These are phyloP conservation scores for Colistium nudipinnis DNA, from an alignment of 2,113 vertebrate genomes.

Conservation along the genomic window DNA sequence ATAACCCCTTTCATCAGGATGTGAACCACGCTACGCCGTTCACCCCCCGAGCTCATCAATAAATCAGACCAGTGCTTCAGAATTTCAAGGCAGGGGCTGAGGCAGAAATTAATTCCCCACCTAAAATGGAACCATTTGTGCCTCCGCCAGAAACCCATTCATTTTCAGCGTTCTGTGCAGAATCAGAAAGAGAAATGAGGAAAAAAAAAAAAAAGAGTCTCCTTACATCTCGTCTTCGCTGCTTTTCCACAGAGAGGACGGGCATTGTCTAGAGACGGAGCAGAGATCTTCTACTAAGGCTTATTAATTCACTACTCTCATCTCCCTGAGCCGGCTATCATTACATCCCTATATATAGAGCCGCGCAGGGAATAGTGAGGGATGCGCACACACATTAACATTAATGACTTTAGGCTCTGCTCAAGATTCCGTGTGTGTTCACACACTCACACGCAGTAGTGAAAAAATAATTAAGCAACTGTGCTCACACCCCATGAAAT, in stretches of 20 bases:
- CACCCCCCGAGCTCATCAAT: conserved; percentile 54
- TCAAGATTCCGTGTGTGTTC: conserved; percentile 55
- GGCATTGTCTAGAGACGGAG: conserved; percentile 77
- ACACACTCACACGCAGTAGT: conserved; percentile 50
- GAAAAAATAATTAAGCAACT: conserved; percentile 32
- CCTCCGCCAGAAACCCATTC: conserved; percentile 58
- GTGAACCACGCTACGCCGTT: conserved; percentile 6
- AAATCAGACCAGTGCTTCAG: conserved; percentile 46
- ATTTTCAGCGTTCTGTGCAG: conserved; percentile 55
- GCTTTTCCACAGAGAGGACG: conserved; percentile 72
- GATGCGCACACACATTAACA: conserved; percentile 81
- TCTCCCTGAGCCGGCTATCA: conserved; percentile 83
- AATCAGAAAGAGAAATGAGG: conserved; percentile 43
- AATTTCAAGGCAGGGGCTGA: conserved; percentile 31
- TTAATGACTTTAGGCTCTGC: conserved; percentile 82
- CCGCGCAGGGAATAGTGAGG: conserved; percentile 74
- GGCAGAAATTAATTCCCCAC: conserved; percentile 43
- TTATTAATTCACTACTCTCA: conserved; percentile 82
- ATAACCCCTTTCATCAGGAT: conserved; percentile 18
- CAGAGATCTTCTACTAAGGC: conserved; percentile 76
- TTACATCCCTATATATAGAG: conserved; percentile 85
- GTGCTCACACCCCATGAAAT: conserved; percentile 53
- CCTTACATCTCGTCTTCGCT: conserved; percentile 71
- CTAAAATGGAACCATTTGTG: conserved; percentile 58
- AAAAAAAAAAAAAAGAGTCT: conserved; percentile 50